A percentile compares a stretch with the other conserved stretches of the same genome.
Conservation (phyloP, 2,888 invertebrate species). For the Omphaloscelis lunosa region DNA sequence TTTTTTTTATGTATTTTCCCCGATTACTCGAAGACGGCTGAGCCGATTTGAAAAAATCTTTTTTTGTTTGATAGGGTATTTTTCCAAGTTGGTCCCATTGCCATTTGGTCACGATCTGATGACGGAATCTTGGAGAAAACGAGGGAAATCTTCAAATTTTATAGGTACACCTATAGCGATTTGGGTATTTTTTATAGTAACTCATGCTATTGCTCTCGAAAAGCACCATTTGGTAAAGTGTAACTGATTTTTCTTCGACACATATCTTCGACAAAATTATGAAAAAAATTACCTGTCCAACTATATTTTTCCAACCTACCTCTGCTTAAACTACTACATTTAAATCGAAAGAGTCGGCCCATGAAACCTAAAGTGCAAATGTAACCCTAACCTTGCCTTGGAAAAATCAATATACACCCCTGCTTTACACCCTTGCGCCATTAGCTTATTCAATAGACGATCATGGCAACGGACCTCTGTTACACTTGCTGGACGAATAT, state of each 20-base stretch:
- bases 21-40: too few species aligned
- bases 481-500: constrained; percentile 51
- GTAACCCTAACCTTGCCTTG: constrained; percentile 76
- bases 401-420: constrained; percentile 74
- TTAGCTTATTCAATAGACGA: constrained; percentile 67
- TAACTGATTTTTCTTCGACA: background rate
- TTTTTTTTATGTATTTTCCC: too few species aligned
- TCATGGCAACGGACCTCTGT: constrained; percentile 58
- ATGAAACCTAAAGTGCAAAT: constrained; percentile 47
- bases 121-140: too few species aligned
- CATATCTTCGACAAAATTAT: background rate
- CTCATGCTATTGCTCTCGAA: too few species aligned
- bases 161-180: too few species aligned
- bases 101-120: too few species aligned
- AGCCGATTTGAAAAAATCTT: too few species aligned
- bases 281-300: background rate
- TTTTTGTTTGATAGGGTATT: too few species aligned
- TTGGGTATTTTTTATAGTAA: too few species aligned
- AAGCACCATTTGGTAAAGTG: too few species aligned
- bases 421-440: constrained; percentile 66
- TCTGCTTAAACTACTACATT: constrained; percentile 7
- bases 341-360: constrained; percentile 23
- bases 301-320: background rate
- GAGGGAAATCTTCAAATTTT: too few species aligned
- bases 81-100: too few species aligned